These are phyloP conservation scores for Rhadina sibilatrix DNA, from an alignment of 2,113 vertebrate species.

Conservation along the genomic window DNA sequence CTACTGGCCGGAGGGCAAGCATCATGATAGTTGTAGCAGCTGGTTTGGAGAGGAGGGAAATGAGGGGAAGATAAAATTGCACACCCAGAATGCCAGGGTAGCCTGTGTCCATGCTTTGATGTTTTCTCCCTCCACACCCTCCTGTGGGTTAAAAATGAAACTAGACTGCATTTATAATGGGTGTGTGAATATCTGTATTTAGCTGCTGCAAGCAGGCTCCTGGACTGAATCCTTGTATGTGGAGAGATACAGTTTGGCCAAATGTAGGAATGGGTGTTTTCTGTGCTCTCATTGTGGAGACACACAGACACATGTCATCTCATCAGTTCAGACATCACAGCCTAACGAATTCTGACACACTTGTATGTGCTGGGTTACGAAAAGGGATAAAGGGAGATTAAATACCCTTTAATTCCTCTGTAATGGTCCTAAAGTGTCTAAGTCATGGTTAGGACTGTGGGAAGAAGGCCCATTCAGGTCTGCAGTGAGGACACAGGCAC, in stretches of 20 bases:
- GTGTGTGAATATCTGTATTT: constrained; percentile 42
- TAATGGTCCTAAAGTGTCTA: not conserved
- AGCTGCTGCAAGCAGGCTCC: not conserved
- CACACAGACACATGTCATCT: fast-evolving
- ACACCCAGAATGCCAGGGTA: constrained; percentile 5
- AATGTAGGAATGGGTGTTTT: not conserved
- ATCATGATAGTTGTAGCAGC: constrained; percentile 41
- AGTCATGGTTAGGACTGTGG: not conserved
- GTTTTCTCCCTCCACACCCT: constrained; percentile 36
- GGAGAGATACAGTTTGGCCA: not conserved
- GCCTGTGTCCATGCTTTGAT: constrained; percentile 39
- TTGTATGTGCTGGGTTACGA: not conserved
- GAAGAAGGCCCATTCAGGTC: fast-evolving
- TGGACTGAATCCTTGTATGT: not conserved
- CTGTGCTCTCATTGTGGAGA: not conserved
- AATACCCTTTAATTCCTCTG: not conserved
- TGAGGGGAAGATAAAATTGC: constrained; percentile 27
- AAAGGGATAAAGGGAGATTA: not conserved
- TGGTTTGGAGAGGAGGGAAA: constrained; percentile 38
- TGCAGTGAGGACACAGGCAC: not conserved
- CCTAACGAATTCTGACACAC: not conserved
- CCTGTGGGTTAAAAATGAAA: constrained; percentile 50
- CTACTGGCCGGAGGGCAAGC: constrained; percentile 30
- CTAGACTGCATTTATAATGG: constrained; percentile 35
- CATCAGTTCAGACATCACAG: not conserved